These are phyloP conservation scores for Lordiphosa clarofinis DNA, from an alignment of 1,140 invertebrate species.

Conservation along the genomic window DNA sequence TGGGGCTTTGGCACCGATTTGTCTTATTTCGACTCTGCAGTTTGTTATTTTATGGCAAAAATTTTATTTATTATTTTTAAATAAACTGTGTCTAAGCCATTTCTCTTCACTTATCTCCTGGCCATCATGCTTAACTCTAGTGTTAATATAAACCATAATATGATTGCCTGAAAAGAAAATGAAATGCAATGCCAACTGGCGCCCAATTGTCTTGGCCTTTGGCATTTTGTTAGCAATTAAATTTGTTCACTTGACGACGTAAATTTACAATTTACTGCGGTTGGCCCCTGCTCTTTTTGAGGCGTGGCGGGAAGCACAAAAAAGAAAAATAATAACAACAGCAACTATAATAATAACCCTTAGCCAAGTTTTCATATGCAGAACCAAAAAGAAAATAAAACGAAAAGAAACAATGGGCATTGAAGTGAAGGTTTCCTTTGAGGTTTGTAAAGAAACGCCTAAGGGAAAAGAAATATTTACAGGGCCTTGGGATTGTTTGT, in stretches of 20 bases:
- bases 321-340: slow-evolving; percentile 1
- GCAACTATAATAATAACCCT: slow-evolving; percentile 20
- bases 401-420: slow-evolving; percentile 10
- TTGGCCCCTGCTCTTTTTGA: slow-evolving; percentile 1
- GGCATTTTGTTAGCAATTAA: slow-evolving; percentile 68
- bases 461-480: slow-evolving; percentile 1
- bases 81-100: too few relatives aligned
- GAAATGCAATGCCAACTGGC: slow-evolving; percentile 33
- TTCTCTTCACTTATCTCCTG: too few relatives aligned
- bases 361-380: slow-evolving; percentile 40
- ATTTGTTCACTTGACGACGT: slow-evolving; percentile 64
- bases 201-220: slow-evolving; percentile 46
- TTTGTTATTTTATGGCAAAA: too few relatives aligned
- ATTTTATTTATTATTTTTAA: too few relatives aligned
- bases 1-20: too few relatives aligned
- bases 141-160: slow-evolving; percentile 10
- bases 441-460: slow-evolving; percentile 9
- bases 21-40: too few relatives aligned
- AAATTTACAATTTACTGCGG: slow-evolving; percentile 47
- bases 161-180: background rate
- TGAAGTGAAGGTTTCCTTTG: background rate
- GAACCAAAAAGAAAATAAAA: slow-evolving; percentile 21
- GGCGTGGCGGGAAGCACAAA: background rate
- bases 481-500: slow-evolving; percentile 2
- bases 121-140: too few relatives aligned